Evolutionary conservation across 2,888 invertebrate species (phyloP), one percentile per base, ranked within the genome.

Genomic region (Zele albiditarsus): DNA sequence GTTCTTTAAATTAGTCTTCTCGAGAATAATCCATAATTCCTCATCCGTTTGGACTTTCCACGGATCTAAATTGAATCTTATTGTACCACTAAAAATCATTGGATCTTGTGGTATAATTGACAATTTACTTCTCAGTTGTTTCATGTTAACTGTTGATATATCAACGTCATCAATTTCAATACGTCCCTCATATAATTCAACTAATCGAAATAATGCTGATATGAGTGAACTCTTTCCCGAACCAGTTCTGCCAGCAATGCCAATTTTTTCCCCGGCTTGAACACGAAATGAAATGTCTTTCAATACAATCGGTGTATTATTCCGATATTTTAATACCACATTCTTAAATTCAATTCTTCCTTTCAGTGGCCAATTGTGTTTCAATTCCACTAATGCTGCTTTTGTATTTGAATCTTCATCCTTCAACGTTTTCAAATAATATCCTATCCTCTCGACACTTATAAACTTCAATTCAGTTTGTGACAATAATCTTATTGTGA

Each of bases 71-170:
- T 91, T 91, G 69, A 89, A 90, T 80, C 91, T 91, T 31, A 93
- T 84, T 27, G 91, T 91, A 57, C 92, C 92, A 33, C 90, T 90
- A 83, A 93, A 93, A 14, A 94, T 87, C 3, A 92, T 90, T 0
- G 93, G 93, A 83, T 93, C 93, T 82, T 93, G 93, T 8, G 93
- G 93, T 77, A 94, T 91, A 60, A 91, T 89, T 14, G 91, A 90
- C 49, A 91, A 81, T 63, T 87, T 87, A 38, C 89, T 90, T 67
- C 93, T 88, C 20, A 94, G 87, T 74, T 90, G 88, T 58, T 90
- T 87, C 20, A 86, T 78, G 23, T 81, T 78, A 12, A 88, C 74
- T 53, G 80, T 81, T 3, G 84, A 80, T 31, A 92, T 90, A 81
- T 93, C 91, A 4, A 91, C 80, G 38, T 88, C 90, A 78, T 93